Evolutionary conservation across 2,888 invertebrate genomes (phyloP), one percentile per base, ranked within the genome.

Genomic region (Nomada ruficornis): DNA sequence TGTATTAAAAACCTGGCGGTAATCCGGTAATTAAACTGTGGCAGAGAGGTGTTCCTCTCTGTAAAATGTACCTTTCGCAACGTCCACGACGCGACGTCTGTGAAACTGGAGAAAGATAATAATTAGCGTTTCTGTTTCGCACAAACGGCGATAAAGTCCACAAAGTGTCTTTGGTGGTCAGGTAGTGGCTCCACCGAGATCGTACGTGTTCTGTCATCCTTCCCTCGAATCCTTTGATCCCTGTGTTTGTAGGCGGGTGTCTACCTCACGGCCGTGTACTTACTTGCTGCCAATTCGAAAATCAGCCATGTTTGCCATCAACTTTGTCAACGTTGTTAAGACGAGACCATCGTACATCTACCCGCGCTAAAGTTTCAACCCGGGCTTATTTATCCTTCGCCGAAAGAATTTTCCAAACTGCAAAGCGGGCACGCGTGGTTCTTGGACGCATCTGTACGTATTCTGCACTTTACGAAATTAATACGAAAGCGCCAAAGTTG

Each of bases 41-140:
- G 26, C 13, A 11, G 23, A 57, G 68, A 57, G 42, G 26, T 57
- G 55, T 57, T 57, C 55, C 11, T 44, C 62, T 20, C 18, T 13
- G 23, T 36, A 7, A 65, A 64, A 64, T 13, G 64, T 10, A 23
- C 44, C 13, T 15, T 26, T 47, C 62, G 68, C 77, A 72, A 80
- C 78, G 82, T 69, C 62, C n/a, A 5, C 36, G 29, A 29, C 29
- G 63, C 76, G 72, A 77, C 85, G 84, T 86, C 80, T 78, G 83
- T 79, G 83, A 79, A 85, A 84, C 84, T 82, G 88, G 86, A 63
- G 80, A 84, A 80, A 74, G 83, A 87, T 88, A 87, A 89, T 90
- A 88, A 89, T 89, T 89, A 90, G 69, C 82, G 84, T 83, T 87
- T 88, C 85, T 62, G 81, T 86, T 81, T 83, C 67, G 82, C 70